Percentiles rank a stretch among this genome's conserved stretches.
These are phyloP conservation scores for Dolomedes plantarius DNA, from an alignment of 2,888 invertebrate species.

Conservation along the genomic window DNA sequence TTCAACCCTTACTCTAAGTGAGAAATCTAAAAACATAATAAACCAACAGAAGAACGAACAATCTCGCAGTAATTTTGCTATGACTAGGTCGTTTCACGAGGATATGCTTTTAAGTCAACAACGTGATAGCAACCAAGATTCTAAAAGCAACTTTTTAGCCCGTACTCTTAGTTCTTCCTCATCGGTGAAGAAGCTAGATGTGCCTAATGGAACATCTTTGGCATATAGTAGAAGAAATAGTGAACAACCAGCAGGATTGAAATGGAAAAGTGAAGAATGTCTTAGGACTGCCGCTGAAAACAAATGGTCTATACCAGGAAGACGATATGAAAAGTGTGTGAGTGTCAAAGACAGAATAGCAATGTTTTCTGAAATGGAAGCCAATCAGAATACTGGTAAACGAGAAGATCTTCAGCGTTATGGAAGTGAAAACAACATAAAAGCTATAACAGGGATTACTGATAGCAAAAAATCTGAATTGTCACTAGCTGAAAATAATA, in stretches of 20 bases:
- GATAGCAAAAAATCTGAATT: conserved; percentile 30
- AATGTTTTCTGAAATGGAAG: conserved; percentile 82
- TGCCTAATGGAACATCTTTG: neutral
- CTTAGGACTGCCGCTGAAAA: conserved; percentile 53
- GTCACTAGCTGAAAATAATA: conserved; percentile 6
- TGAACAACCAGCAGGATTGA: conserved; percentile 30
- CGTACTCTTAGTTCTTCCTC: conserved; percentile 42
- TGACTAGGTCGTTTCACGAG: conserved; percentile 45
- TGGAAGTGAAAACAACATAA: conserved; percentile 57
- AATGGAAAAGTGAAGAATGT: conserved; percentile 66
- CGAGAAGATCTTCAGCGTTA: conserved; percentile 51
- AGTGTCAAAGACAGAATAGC: conserved; percentile 91
- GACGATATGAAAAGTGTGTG: conserved; percentile 62
- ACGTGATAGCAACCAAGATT: conserved; percentile 42
- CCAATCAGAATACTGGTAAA: conserved; percentile 33
- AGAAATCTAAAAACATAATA: conserved; percentile 41
- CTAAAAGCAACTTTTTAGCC: conserved; percentile 43
- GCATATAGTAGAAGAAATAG: neutral
- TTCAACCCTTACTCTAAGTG: neutral
- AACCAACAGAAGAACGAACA: conserved; percentile 50
- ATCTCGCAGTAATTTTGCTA: conserved; percentile 26
- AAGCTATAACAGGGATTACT: neutral
- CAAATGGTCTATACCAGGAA: conserved; percentile 42
- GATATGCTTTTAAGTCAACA: conserved; percentile 31
- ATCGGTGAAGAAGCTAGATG: conserved; percentile 26